Percentiles rank a stretch among this genome's conserved stretches.
Conservation (phyloP, 1,140 invertebrate species). For the Drosophila kepulauana region DNA sequence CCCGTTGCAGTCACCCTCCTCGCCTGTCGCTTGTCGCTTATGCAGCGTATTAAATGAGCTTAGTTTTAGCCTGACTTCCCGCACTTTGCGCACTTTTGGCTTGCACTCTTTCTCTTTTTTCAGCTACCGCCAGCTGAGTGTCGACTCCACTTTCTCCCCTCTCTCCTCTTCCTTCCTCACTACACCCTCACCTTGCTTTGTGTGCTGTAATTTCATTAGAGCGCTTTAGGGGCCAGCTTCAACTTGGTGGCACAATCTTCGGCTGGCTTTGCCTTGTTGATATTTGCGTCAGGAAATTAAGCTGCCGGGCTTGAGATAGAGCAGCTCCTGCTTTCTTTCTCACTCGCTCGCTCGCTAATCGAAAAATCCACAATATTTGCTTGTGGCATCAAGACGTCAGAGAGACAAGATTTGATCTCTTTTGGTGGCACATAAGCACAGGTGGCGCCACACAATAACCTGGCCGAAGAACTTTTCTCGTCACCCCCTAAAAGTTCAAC, state of each 20-base stretch:
- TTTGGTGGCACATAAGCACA: conserved; percentile 15
- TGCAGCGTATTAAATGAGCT: conserved; percentile 79
- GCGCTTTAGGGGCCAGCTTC: conserved; percentile 48
- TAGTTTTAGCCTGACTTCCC: conserved; percentile 81
- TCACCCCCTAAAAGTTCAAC: conserved; percentile 34
- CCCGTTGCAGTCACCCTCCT: no score
- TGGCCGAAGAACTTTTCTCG: conserved; percentile 10
- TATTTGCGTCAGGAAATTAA: conserved; percentile 78
- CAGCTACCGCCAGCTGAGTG: conserved; percentile 26
- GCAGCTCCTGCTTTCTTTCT: conserved; percentile 6
- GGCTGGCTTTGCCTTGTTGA: conserved; percentile 56
- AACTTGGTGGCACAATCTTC: conserved; percentile 47
- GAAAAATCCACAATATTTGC: conserved; percentile 48
- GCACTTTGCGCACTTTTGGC: conserved; percentile 66
- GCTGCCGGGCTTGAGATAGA: conserved; percentile 55
- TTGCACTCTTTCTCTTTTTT: conserved; percentile 47
- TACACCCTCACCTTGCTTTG: neutral
- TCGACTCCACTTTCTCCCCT: conserved; percentile 1
- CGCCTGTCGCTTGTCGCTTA: conserved; percentile 45
- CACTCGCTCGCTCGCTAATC: conserved; percentile 31
- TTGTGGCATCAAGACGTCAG: conserved; percentile 5
- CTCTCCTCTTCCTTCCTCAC: neutral
- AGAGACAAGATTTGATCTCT: conserved; percentile 16
- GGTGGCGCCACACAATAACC: conserved; percentile 15
- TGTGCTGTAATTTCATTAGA: conserved; percentile 75